A percentile compares a stretch with the other conserved stretches of the same genome.
Conservation (phyloP, 2,888 invertebrate species). For the Mylabris sibirica region DNA sequence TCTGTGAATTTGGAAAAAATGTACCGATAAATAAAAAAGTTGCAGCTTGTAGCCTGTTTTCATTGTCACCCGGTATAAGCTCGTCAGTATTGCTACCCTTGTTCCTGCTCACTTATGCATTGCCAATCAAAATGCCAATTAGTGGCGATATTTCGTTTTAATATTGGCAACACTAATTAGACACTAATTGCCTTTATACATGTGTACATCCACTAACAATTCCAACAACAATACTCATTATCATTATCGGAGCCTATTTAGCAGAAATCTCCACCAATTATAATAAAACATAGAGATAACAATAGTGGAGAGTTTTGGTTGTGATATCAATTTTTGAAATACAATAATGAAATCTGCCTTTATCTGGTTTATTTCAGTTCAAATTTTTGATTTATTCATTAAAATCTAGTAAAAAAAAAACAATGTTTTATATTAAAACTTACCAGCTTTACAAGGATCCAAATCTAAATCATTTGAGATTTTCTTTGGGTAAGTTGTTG, state of each 20-base stretch:
- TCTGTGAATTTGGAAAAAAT: too few relatives aligned
- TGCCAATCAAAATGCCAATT: slow-evolving; percentile 34
- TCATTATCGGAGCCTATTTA: slow-evolving; percentile 14
- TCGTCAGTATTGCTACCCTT: slow-evolving; percentile 8
- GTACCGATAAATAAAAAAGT: too few relatives aligned
- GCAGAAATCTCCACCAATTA: background rate
- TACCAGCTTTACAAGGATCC: slow-evolving; percentile 89
- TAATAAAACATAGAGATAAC: background rate
- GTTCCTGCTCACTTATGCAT: slow-evolving; percentile 14
- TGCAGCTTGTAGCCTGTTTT: too few relatives aligned
- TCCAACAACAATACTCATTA: slow-evolving; percentile 18
- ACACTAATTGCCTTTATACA: slow-evolving; percentile 34
- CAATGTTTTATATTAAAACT: slow-evolving; percentile 58
- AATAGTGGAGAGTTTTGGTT: background rate
- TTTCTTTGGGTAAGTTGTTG: slow-evolving; percentile 70
- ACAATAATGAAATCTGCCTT: slow-evolving; percentile 14
- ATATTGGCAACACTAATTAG: slow-evolving; percentile 35
- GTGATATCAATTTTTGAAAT: slow-evolving; percentile 3
- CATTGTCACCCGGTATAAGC: too few relatives aligned
- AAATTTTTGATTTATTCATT: background rate
- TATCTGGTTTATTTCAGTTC: slow-evolving; percentile 17
- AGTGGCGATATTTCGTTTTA: slow-evolving; percentile 37
- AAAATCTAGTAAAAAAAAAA: background rate
- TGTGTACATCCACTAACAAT: slow-evolving; percentile 24
- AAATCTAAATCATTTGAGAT: slow-evolving; percentile 79